phyloP scores from a whole-genome alignment of 2,797 vertebrate genomes.

The Tapera naevia region DNA sequence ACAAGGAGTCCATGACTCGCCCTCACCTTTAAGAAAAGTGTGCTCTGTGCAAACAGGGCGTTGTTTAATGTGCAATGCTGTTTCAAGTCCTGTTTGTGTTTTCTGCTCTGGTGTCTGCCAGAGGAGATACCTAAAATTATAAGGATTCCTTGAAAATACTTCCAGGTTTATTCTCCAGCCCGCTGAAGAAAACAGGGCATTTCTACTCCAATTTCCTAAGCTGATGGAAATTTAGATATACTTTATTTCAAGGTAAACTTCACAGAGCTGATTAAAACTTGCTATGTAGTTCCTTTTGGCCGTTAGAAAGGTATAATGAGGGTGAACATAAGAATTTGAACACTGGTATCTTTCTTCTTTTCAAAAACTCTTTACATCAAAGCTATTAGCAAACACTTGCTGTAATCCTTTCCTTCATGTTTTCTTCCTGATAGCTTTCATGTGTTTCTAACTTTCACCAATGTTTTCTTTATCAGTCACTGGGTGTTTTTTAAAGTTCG shows the following conservation, averaged over 20 bases:
- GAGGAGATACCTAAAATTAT: background rate
- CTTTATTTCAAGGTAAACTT: slow-evolving; percentile 31
- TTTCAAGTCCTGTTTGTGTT: background rate
- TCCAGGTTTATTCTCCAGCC: background rate
- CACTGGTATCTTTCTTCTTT: slow-evolving; percentile 2
- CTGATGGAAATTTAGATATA: background rate
- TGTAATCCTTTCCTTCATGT: slow-evolving; percentile 6
- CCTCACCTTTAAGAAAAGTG: background rate
- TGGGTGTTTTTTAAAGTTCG: background rate
- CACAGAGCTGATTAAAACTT: slow-evolving; percentile 18
- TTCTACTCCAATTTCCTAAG: background rate
- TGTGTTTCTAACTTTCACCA: background rate
- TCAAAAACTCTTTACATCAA: slow-evolving; percentile 43
- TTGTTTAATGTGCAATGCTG: background rate
- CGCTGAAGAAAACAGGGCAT: background rate
- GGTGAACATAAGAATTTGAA: slow-evolving; percentile 5
- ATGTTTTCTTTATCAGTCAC: background rate
- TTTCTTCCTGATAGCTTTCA: slow-evolving; percentile 34
- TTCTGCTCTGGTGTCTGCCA: background rate
- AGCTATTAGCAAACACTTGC: slow-evolving; percentile 35
- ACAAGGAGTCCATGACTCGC: background rate
- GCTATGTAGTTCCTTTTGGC: slow-evolving; percentile 12
- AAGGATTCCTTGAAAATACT: background rate
- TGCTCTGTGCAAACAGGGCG: background rate
- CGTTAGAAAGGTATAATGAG: background rate